Conservation (phyloP, 2,888 invertebrate species). For the Mythimna vitellina region DNA sequence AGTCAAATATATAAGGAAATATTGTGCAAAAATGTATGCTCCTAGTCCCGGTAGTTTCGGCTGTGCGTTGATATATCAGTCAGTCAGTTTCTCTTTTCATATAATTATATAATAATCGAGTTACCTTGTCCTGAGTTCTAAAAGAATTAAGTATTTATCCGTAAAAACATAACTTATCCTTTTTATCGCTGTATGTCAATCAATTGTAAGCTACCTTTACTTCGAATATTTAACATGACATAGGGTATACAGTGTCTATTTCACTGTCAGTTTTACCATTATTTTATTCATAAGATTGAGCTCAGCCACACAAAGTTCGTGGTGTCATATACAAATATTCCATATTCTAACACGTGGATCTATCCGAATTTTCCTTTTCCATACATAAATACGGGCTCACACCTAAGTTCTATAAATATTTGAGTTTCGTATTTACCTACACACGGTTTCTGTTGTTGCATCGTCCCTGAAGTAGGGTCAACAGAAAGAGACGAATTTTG, state of each 20-base stretch:
- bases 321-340: slow-evolving; percentile 45
- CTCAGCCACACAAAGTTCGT: slow-evolving; percentile 32
- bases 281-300: slow-evolving; percentile 61
- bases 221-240: neutral
- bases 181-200: neutral
- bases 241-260: neutral
- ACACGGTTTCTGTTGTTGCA: slow-evolving; percentile 64
- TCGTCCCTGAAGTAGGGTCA: slow-evolving; percentile 45
- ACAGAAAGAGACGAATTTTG: slow-evolving; percentile 43
- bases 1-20: too few species aligned
- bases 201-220: neutral
- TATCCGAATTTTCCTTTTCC: slow-evolving; percentile 61
- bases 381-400: slow-evolving; percentile 72
- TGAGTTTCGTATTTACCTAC: slow-evolving; percentile 74
- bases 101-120: too few species aligned
- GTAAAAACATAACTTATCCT: neutral
- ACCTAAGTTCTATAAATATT: slow-evolving; percentile 80
- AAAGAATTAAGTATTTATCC: too few species aligned
- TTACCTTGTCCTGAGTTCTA: too few species aligned
- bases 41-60: too few species aligned
- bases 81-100: too few species aligned
- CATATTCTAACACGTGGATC: slow-evolving; percentile 59
- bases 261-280: slow-evolving; percentile 32
- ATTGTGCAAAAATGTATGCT: too few species aligned
- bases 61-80: too few species aligned